phyloP scores from a whole-genome alignment of 1,140 invertebrate genomes.

The Drosophila ohnishii region DNA sequence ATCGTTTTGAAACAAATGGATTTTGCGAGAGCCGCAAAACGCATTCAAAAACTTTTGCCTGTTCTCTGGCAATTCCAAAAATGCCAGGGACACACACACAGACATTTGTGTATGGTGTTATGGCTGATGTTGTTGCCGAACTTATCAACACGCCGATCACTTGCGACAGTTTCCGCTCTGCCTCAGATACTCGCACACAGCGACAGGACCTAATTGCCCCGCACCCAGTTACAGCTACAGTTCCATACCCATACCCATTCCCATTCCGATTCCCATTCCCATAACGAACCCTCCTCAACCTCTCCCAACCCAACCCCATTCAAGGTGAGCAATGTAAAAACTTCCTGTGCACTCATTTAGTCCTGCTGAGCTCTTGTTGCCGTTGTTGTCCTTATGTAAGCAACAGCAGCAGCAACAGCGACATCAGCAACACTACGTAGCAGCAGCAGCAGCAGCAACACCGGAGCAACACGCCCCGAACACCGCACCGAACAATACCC shows the following conservation, averaged over 20 bases:
- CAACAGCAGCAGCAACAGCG: constrained; percentile 38
- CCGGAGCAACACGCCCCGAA: constrained; percentile 48
- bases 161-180: constrained; percentile 76
- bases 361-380: constrained; percentile 48
- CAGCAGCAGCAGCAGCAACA: constrained; percentile 31
- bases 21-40: constrained; percentile 53
- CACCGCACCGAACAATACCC: constrained; percentile 50
- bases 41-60: constrained; percentile 58
- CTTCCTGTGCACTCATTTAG: constrained; percentile 79
- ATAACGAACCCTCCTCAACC: constrained; percentile 2
- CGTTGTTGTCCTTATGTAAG: constrained; percentile 62
- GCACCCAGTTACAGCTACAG: constrained; percentile 52
- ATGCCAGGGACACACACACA: constrained; percentile 34
- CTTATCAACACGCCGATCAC: constrained; percentile 80
- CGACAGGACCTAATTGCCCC: constrained; percentile 71
- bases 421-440: constrained; percentile 35
- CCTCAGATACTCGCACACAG: constrained; percentile 49
- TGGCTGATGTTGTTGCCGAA: constrained; percentile 52
- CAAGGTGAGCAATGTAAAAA: constrained; percentile 78
- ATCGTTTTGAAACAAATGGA: constrained; percentile 53
- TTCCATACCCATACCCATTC: constrained; percentile 21
- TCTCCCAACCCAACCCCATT: constrained; percentile 43
- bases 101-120: constrained; percentile 29
- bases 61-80: constrained; percentile 33
- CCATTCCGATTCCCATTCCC: constrained; percentile 21